Base-by-base conservation (phyloP, 2,113 vertebrate genomes). In the Indicator indicator region DNA sequence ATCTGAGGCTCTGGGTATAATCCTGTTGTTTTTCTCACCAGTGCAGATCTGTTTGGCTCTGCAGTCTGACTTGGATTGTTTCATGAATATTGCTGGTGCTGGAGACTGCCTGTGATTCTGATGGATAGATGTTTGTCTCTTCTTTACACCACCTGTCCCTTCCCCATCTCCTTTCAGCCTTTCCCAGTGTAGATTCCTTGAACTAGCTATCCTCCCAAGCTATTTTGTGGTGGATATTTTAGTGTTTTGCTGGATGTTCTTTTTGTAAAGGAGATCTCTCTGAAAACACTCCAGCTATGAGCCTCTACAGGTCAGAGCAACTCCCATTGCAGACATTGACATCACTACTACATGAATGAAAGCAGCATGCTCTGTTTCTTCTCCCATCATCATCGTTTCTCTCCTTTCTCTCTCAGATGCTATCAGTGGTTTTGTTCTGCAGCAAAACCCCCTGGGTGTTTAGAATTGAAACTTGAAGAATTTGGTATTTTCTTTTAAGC, bases 261-360 rank as follows among this genome's bases (percentile, higher is more conserved):
- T 86, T 70, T 81, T 59, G 12, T 56, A 40, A 85, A 91, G 42
- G n/a, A 59, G 68, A 64, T 89, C 65, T 76, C 67, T 94, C 82
- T 85, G 88, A 71, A 89, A 95, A 79, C 89, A 50, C 63, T 95
- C 36, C 69, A 71, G 93, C 72, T 90, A 82, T 88, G 78, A 95
- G 94, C 93, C 88, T 79, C 77, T 81, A 92, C 93, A 96, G 96
- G 96, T 97, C 96, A 97, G 82, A 96, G 93, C 85, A 93, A 33
- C 95, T 93, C 86, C 94, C 86, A 89, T 72, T 96, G 97, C 97
- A 97, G 97, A 89, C 62, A 1, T 40, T 98, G 98, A 97, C 97
- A 97, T 98, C 97, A 97, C 92, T 97, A 50, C 95, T 97, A 81
- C 94, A 92, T 95, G 96, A 97, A 97, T 97, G 96, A 96, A 94